Evolutionary conservation across 2,797 vertebrate genomes (phyloP), one percentile per base, ranked within the genome.

Genomic region (Rhinella marina): DNA sequence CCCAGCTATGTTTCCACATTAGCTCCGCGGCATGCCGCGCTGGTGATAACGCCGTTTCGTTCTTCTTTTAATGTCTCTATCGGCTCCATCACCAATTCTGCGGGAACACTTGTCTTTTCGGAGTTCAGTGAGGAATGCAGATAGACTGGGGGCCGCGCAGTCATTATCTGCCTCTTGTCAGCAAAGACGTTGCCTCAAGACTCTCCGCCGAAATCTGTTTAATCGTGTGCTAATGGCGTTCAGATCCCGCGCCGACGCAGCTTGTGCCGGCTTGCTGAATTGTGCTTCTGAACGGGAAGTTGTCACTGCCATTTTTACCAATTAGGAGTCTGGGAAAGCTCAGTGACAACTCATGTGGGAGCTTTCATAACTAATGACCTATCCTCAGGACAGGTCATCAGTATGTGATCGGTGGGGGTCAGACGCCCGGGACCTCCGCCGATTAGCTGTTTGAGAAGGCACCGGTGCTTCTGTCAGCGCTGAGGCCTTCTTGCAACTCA

Each of bases 111-210:
- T 48, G 85, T 79, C 88, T 91, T 75, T 19, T 86, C 83, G 52
- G 80, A 73, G 82, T 89, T 88, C 85, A 79, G 82, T 82, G 86
- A 90, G 88, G 90, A 90, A 89, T 87, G 73, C 82, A 56, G 77
- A 7, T 2, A 86, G 88, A n/a, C 7, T 52, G 19, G 41, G 1
- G 80, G 66, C 62, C 7, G 56, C 21, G 61, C 7, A 9, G 17
- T 23, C 57, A 25, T 79, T 73, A 29, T 50, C 86, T 61, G 86
- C 66, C 85, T 25, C 79, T 86, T 70, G 57, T 87, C 90, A 85
- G 29, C 17, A 32, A 17, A 9, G 17, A 3, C 8, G 3, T 0
- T 0, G 0, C 19, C 29, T 61, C 72, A 59, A 2, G 0, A 84
- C 0, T 10, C 0, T 54, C 21, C 89, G 14, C 54, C 54, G 87